A percentile compares a stretch with the other conserved stretches of the same genome.
Evolutionary conservation across 2,888 invertebrate species (phyloP).

Genomic region (Torymus tubicola): DNA sequence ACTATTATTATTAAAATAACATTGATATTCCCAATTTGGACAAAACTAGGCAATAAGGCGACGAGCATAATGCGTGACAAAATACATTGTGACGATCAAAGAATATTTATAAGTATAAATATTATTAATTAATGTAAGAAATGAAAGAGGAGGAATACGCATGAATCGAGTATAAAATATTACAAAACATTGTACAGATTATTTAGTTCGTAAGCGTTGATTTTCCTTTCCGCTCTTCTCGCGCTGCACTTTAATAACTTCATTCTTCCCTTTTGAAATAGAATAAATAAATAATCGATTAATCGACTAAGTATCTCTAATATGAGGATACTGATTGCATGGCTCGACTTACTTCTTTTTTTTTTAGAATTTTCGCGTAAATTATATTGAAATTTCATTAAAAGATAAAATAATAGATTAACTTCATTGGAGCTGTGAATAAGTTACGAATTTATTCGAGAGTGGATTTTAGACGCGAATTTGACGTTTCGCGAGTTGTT

Average conservation of each 20-base stretch:
- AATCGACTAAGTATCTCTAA: neutral
- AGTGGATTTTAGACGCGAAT: conserved; percentile 18
- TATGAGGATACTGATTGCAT: conserved; percentile 31
- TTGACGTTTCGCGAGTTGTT: conserved; percentile 26
- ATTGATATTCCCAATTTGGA: conserved; percentile 44
- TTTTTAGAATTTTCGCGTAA: conserved; percentile 20
- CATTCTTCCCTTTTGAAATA: conserved; percentile 30
- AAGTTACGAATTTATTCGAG: conserved; percentile 24
- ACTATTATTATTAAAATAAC: neutral
- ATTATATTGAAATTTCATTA: neutral
- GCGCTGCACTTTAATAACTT: conserved; percentile 28
- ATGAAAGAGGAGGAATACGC: conserved; percentile 6
- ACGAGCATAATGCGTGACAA: conserved; percentile 40
- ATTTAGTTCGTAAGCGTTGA: conserved; percentile 49
- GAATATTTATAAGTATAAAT: conserved; percentile 28
- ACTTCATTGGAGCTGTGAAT: conserved; percentile 9
- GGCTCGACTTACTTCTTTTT: conserved; percentile 28
- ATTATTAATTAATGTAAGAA: conserved; percentile 38
- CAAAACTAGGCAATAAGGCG: conserved; percentile 36
- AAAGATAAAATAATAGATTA: conserved; percentile 1
- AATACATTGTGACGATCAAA: conserved; percentile 44
- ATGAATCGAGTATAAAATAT: conserved; percentile 24
- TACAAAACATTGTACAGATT: conserved; percentile 40
- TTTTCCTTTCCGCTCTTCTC: conserved; percentile 43
- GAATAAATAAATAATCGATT: conserved; percentile 27